These are phyloP conservation scores for Eristalis tenax DNA, from an alignment of 2,888 invertebrate species.

Conservation along the genomic window DNA sequence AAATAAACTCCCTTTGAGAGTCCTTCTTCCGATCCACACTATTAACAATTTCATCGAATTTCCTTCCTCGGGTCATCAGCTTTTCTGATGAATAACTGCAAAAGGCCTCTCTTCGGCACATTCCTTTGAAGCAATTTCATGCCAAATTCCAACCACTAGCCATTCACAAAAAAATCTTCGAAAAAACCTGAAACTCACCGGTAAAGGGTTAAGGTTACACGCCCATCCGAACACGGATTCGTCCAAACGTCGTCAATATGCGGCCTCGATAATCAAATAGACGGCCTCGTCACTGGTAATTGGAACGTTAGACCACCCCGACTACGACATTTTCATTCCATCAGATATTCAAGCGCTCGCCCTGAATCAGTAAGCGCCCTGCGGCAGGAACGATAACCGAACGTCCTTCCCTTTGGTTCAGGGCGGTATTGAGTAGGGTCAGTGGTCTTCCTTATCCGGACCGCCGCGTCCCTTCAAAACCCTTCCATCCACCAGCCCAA, in stretches of 20 bases:
- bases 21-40: neutral
- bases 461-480: neutral
- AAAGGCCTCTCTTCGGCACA: neutral
- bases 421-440: conserved; percentile 29
- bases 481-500: neutral
- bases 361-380: conserved; percentile 18
- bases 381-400: neutral
- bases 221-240: neutral
- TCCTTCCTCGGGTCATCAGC: neutral
- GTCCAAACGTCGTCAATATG: neutral
- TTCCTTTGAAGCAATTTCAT: neutral
- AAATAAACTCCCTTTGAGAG: neutral
- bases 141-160: neutral
- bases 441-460: conserved; percentile 5
- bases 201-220: neutral
- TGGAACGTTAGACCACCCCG: neutral
- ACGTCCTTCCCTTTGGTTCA: conserved; percentile 21
- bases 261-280: conserved; percentile 2
- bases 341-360: conserved; percentile 23
- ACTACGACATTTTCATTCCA: conserved; percentile 9
- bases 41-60: neutral
- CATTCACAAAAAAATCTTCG: neutral
- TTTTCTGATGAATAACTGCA: neutral
- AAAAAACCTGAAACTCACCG: neutral
- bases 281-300: neutral